Evolutionary conservation across 2,888 invertebrate genomes (phyloP), one percentile per base, ranked within the genome.

Genomic region (Eupithecia subumbrata): DNA sequence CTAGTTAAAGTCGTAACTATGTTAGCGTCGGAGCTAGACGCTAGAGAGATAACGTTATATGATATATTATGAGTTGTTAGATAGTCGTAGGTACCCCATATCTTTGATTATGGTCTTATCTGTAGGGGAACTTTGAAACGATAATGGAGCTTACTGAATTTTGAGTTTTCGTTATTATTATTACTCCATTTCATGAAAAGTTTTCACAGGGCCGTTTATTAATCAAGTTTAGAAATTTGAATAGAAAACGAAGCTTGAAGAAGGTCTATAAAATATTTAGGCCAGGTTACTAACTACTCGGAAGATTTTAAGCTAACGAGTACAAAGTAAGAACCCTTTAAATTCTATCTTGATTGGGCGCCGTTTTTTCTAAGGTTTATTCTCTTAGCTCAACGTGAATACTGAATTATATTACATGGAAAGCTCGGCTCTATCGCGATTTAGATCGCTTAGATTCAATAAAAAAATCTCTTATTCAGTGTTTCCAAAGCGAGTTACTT

Each of bases 381-480:
- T 56, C 56, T 56, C 5, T 52, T 56, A 56, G 22, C 22, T 52
- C 22, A 56, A 45, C 18, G 37, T 48, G 68, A 14, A 69, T 76
- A 68, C 68, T 48, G 30, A 76, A 76, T 71, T 76, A 76, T 64
- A 71, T 45, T 60, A 71, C 67, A 45, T 40, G 34, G 40, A 67
- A 60, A 60, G 14, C 63, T 48, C 63, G 67, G 67, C 60, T 60
- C 60, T 60, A 74, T 63, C 25, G 68, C 66, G 52, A 71, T 76
- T 69, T 72, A 72, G 72, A 74, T 72, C 69, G 69, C 60, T 77
- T 74, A 67, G 67, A 74, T 77, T 74, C 77, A 77, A 77, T 77
- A 40, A 60, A 72, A 72, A 72, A 76, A 74, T 70, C 37, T 77
- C 77, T 77, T 77, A 77, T 77, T 77, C 77, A 77, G 74, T 68